Base-by-base conservation (phyloP, 2,888 invertebrate genomes). In the Entomobrya multifasciata region DNA sequence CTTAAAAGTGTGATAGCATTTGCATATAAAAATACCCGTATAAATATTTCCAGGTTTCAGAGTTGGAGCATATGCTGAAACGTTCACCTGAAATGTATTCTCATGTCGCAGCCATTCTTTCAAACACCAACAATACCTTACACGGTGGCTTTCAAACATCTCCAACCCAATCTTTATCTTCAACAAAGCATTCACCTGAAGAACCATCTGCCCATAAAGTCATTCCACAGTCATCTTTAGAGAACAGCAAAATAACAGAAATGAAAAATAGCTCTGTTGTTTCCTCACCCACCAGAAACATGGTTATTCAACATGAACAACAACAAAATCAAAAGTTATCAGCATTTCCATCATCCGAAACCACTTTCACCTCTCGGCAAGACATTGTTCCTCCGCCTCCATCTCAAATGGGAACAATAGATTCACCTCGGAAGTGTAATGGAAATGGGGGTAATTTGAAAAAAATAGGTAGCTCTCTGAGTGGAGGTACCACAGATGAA, bases 1-100 rank as follows among this genome's bases (percentile, higher is more conserved):
- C 1, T 2, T 20, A 22, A 10, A 57, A 22, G 20, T 20, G 36
- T 67, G n/a, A 41, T 20, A n/a, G 30, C 3, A n/a, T 20, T 60
- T 60, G 22, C 30, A 27, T 11, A 3, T 11, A 27, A n/a, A 65
- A 17, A 65, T 8, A 65, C 27, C 13, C 13, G 6, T 62, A 13
- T 55, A 11, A 17, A 17, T 13, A 17, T 17, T 17, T 10, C 20
- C 67, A 89, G 89, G 88, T 89, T 27, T 80, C 60, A 6, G 89
- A 89, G 20, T 60, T 89, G 78, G 89, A 89, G 49, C 72, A 72
- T 17, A 41, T 89, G 41, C 60, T 89, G 74, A 89, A 88, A 47
- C 83, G 62, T 49, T 83, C 83, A 15, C 83, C 83, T 1, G 65
- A 83, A 89, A 80, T 76, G 76, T 55, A 76, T n/a, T 76, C 83